Base-by-base conservation (phyloP, 2,113 vertebrate species). In the Vulpes ferrilata region DNA sequence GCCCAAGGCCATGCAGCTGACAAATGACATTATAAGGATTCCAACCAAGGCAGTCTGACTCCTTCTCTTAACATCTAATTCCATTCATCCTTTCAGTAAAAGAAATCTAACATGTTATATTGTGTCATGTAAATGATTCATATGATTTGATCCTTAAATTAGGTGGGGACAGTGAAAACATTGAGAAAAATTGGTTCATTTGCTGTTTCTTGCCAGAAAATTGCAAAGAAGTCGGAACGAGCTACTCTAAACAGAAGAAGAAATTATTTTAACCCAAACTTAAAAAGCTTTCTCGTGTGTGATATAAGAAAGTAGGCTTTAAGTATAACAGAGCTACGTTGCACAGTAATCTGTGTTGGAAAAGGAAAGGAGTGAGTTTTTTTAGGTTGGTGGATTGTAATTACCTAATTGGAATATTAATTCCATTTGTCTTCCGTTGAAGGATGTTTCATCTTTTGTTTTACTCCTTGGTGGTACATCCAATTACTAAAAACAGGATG, bases 401-500 rank as follows among this genome's bases (percentile, higher is more conserved):
- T 97, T 96, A 96, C 92, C 88, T 67, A 76, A 65, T 38, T 78
- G 91, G 53, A 90, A 95, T 97, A 97, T 98, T 97, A 96, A 97
- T 98, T 96, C 35, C n/a, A 81, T 74, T 57, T 92, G 98, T 85
- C 59, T n/a, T 92, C 57, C 95, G 97, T 78, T 97, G 87, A 95
- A 91, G 71, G 9, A 74, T 27, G 0, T 76, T 95, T 86, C 17
- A 2, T 22, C 62, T 78, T 55, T 88, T 95, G 0, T 93, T 98
- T 86, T 7, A 95, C 88, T 98, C 35, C 69, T 97, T 12, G 71
- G 93, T 67, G 27, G 97, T 97, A 83, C 96, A 97, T 90, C 78
- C 60, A 97, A 93, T 98, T 97, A 97, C 95, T 95, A 90, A 97
- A 97, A 98, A 97, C 87, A 96, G 93, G 64, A 74, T 97, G 84